These are phyloP conservation scores for Venturia canescens DNA, from an alignment of 1,140 invertebrate genomes.

Conservation along the genomic window DNA sequence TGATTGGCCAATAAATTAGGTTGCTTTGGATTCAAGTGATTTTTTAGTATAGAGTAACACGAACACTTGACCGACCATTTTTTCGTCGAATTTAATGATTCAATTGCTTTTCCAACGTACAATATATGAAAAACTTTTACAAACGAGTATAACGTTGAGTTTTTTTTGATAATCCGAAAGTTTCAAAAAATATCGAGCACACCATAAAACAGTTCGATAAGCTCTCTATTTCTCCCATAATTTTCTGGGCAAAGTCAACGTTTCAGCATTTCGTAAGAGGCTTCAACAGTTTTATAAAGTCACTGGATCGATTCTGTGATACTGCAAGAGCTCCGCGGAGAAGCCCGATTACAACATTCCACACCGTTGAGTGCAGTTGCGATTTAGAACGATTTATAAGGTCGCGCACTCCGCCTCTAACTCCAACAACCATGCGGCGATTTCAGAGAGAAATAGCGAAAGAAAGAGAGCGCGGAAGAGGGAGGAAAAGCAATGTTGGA, in stretches of 20 bases:
- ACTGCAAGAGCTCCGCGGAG: not conserved
- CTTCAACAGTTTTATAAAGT: not conserved
- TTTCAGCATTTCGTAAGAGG: not conserved
- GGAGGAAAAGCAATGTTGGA: slow-evolving; percentile 16
- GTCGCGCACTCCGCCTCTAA: slow-evolving; percentile 29
- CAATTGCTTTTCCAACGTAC: too few species aligned
- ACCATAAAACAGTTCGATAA: not conserved
- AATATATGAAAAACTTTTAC: not conserved
- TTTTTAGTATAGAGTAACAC: too few species aligned
- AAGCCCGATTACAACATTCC: slow-evolving; percentile 41
- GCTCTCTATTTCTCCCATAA: not conserved
- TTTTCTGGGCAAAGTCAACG: not conserved
- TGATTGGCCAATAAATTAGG: too few species aligned
- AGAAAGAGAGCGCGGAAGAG: slow-evolving; percentile 26
- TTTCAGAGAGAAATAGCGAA: not conserved
- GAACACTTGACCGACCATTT: too few species aligned
- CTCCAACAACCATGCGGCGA: slow-evolving; percentile 15
- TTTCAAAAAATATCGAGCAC: not conserved
- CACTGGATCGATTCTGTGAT: slow-evolving; percentile 27
- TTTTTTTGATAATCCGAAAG: not conserved
- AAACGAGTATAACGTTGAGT: not conserved
- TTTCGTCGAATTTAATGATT: too few species aligned
- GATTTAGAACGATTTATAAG: slow-evolving; percentile 46
- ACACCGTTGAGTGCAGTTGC: slow-evolving; percentile 44
- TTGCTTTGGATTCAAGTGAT: too few species aligned